Evolutionary conservation across 2,113 vertebrate species (phyloP).

Genomic region (Anseranas semipalmata): DNA sequence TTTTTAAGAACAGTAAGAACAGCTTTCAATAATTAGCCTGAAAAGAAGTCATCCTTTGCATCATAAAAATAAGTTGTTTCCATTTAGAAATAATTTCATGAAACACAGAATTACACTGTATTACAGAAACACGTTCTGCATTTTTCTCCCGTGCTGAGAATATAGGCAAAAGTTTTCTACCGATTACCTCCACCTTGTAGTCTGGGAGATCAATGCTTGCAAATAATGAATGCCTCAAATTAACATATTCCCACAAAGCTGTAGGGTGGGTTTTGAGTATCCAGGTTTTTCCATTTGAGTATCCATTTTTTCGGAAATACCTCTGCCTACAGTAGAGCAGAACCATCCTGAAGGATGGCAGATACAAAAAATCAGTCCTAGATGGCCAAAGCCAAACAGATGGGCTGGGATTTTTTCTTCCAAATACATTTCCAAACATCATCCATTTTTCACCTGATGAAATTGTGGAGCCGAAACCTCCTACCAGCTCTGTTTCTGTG

Average conservation of each 20-base stretch:
- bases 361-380: background rate
- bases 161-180: background rate
- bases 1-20: background rate
- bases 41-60: background rate
- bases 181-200: background rate
- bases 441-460: background rate
- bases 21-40: background rate
- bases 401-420: background rate
- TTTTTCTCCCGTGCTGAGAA: background rate
- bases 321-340: background rate
- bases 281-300: fast-evolving
- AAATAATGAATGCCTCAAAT: background rate
- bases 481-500: background rate
- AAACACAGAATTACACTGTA: background rate
- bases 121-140: background rate
- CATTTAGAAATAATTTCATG: background rate
- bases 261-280: background rate
- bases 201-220: background rate
- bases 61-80: background rate
- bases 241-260: background rate
- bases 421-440: background rate
- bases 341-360: background rate
- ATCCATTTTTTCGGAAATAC: background rate
- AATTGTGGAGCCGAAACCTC: background rate
- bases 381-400: background rate